A percentile compares a stretch with the other conserved stretches of the same genome.
phyloP scores from a whole-genome alignment of 2,797 vertebrate species.

The Threskiornis aethiopicus region DNA sequence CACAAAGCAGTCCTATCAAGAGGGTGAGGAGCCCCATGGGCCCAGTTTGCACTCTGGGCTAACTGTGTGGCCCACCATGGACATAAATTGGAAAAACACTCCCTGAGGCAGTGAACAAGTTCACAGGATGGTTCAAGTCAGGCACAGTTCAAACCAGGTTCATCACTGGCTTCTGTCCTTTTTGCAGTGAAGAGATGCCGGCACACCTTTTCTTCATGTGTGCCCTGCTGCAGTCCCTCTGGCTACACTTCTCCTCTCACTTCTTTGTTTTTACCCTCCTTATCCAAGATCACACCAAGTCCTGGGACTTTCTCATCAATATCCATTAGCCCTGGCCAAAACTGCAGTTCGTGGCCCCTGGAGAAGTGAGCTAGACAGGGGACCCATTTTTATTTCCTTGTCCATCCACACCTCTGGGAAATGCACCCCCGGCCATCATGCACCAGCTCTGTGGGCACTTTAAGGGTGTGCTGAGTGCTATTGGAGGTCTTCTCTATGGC shows the following conservation, averaged over 20 bases:
- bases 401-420: neutral
- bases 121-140: neutral
- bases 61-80: neutral
- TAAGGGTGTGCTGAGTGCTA: neutral
- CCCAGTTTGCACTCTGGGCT: neutral
- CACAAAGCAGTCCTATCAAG: neutral
- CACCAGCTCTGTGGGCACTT: neutral
- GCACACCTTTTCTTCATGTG: neutral
- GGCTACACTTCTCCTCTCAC: neutral
- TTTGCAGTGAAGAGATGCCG: neutral
- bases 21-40: neutral
- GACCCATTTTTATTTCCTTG: neutral
- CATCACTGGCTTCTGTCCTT: neutral
- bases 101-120: neutral
- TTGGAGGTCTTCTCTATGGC: neutral
- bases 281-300: neutral
- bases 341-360: neutral
- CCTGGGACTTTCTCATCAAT: neutral
- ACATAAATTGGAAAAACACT: neutral
- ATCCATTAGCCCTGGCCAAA: neutral
- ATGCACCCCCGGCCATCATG: accelerated
- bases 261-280: neutral
- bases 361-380: neutral
- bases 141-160: neutral
- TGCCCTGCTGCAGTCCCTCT: neutral